These are phyloP conservation scores for Onychorhynchus coronatus DNA, from an alignment of 2,113 vertebrate genomes.

Conservation along the genomic window DNA sequence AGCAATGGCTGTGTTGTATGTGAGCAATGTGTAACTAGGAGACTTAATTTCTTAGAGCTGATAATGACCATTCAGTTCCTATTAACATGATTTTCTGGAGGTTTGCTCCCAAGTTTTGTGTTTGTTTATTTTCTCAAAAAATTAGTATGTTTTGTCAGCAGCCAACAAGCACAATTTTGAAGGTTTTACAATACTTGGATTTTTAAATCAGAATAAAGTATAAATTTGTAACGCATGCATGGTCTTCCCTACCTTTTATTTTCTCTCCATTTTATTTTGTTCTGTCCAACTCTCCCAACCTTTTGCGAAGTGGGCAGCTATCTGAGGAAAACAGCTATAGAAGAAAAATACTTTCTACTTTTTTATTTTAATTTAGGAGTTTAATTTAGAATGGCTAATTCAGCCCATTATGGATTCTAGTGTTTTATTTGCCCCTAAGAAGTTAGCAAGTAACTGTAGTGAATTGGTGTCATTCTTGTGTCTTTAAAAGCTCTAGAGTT, in stretches of 20 bases:
- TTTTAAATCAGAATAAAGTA: background rate
- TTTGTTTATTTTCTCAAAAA: background rate
- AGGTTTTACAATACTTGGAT: background rate
- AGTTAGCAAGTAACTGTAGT: background rate
- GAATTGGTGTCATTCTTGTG: background rate
- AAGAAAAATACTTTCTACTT: background rate
- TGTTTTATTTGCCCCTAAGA: background rate
- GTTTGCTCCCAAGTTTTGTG: background rate
- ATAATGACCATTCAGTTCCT: background rate
- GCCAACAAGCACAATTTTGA: background rate
- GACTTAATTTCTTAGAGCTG: background rate
- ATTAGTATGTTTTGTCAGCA: background rate
- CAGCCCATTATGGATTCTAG: background rate
- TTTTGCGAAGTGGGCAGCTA: background rate
- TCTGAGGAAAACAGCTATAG: background rate
- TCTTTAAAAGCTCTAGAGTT: background rate
- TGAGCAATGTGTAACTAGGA: background rate
- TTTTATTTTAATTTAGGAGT: too few species aligned
- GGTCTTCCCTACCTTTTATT: background rate
- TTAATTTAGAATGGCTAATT: background rate
- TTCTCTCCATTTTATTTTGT: background rate
- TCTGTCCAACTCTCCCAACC: background rate
- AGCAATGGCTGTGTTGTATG: background rate
- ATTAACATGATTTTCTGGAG: background rate
- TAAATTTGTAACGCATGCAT: background rate